Percentiles rank a stretch among this genome's conserved stretches.
Evolutionary conservation across 1,140 invertebrate genomes (phyloP).

Genomic region (Drosophila ambigua): DNA sequence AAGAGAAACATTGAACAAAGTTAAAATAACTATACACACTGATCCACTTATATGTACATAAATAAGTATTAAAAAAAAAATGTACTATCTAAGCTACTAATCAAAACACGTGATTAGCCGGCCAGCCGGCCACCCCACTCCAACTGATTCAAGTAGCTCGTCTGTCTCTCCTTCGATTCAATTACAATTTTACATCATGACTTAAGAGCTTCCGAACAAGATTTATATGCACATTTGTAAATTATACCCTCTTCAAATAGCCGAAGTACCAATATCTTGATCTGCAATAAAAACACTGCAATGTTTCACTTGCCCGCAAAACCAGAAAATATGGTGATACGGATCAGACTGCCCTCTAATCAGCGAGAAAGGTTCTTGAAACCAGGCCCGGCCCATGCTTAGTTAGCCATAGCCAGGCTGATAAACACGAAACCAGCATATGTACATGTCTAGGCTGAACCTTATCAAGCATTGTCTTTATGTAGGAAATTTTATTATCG

Average conservation of each 20-base stretch:
- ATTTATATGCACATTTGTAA: conserved; percentile 6
- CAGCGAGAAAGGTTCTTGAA: conserved; percentile 28
- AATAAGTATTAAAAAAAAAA: neutral
- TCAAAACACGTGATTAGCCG: conserved; percentile 9
- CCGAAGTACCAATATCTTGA: conserved; percentile 1
- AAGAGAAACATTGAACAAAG: conserved; percentile 5
- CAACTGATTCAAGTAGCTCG: conserved; percentile 30
- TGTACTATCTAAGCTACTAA: conserved; percentile 4
- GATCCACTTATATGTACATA: conserved; percentile 7
- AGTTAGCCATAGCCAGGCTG: conserved; percentile 12
- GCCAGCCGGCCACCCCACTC: neutral
- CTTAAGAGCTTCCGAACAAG: conserved; percentile 10
- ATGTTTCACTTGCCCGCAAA: conserved; percentile 10
- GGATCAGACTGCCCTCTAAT: conserved; percentile 12
- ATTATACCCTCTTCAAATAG: conserved; percentile 1
- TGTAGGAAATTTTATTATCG: conserved; percentile 45
- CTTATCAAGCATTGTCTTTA: conserved; percentile 65
- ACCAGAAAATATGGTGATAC: conserved; percentile 32
- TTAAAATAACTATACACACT: neutral
- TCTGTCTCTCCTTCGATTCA: conserved; percentile 22
- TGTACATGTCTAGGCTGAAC: conserved; percentile 17
- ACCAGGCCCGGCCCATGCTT: conserved; percentile 38
- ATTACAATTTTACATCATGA: conserved; percentile 19
- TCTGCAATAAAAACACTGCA: conserved; percentile 1
- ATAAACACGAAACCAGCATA: conserved; percentile 39